Percentiles rank a stretch among this genome's conserved stretches.
These are phyloP conservation scores for Holothuria glaberrima DNA, from an alignment of 35 echinoderm and acorn worm species.

Conservation along the genomic window DNA sequence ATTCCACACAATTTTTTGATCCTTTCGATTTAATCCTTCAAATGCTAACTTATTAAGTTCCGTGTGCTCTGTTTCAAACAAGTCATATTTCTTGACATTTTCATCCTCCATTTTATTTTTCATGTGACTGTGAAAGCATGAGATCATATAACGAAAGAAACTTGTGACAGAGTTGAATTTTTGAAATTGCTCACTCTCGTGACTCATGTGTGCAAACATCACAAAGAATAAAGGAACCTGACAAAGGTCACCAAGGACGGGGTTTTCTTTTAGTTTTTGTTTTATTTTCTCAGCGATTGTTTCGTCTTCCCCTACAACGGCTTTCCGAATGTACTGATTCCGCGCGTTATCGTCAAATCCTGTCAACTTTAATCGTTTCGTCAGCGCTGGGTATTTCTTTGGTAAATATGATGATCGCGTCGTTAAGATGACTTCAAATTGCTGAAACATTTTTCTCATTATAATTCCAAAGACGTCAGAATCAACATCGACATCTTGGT, in stretches of 20 bases:
- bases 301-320: not conserved
- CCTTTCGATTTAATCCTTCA: not conserved
- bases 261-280: not conserved
- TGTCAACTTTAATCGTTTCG: not conserved
- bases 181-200: not conserved
- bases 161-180: conserved; percentile 4
- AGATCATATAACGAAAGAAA: conserved; percentile 9
- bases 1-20: conserved; percentile 4
- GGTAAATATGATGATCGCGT: not conserved
- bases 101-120: conserved; percentile 1
- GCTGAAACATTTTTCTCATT: conserved; percentile 14
- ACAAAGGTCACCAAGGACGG: not conserved
- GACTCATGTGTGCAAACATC: conserved; percentile 14
- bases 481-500: not conserved
- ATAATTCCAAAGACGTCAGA: not conserved
- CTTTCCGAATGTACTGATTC: not conserved
- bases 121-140: conserved; percentile 20
- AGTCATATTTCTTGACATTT: not conserved
- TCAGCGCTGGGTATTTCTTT: not conserved
- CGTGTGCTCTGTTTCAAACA: not conserved
- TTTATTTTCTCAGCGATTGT: not conserved
- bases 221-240: conserved; percentile 9
- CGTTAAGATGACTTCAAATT: conserved; percentile 17
- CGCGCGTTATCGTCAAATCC: not conserved
- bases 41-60: not conserved